phyloP scores from a whole-genome alignment of 2,888 invertebrate genomes.

The Drosophila lutescens region DNA sequence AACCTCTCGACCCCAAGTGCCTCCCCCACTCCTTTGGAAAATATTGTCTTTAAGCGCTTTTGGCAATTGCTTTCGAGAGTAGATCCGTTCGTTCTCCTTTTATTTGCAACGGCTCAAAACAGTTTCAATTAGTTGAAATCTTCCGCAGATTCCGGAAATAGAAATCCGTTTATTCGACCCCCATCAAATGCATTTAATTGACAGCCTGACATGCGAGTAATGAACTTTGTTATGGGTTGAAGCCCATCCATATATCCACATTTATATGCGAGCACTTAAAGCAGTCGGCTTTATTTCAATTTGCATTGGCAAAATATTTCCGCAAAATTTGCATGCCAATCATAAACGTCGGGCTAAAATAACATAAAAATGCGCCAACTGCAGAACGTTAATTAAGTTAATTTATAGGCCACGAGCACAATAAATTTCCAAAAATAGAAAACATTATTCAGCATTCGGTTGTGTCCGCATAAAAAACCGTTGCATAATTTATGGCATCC shows the following conservation, averaged over 20 bases:
- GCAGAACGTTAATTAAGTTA: conserved; percentile 61
- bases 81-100: conserved; percentile 31
- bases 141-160: conserved; percentile 17
- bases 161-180: conserved; percentile 15
- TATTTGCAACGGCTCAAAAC: conserved; percentile 20
- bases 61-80: conserved; percentile 33
- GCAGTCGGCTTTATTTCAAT: conserved; percentile 6
- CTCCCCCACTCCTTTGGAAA: conserved; percentile 29
- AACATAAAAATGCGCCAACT: conserved; percentile 27
- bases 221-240: conserved; percentile 21
- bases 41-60: conserved; percentile 51
- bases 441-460: conserved; percentile 8
- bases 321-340: conserved; percentile 26
- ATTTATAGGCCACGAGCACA: conserved; percentile 65
- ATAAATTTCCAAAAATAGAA: conserved; percentile 50
- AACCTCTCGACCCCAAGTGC: conserved; percentile 30
- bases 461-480: conserved; percentile 4
- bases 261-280: conserved; percentile 5
- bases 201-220: conserved; percentile 30
- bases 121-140: conserved; percentile 38
- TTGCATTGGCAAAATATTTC: conserved; percentile 19
- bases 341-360: background rate
- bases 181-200: conserved; percentile 35
- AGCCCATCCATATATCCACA: background rate
- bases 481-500: conserved; percentile 42